A percentile compares a stretch with the other conserved stretches of the same genome.
phyloP scores from a whole-genome alignment of 2,113 vertebrate species.

The Nipponia nippon region DNA sequence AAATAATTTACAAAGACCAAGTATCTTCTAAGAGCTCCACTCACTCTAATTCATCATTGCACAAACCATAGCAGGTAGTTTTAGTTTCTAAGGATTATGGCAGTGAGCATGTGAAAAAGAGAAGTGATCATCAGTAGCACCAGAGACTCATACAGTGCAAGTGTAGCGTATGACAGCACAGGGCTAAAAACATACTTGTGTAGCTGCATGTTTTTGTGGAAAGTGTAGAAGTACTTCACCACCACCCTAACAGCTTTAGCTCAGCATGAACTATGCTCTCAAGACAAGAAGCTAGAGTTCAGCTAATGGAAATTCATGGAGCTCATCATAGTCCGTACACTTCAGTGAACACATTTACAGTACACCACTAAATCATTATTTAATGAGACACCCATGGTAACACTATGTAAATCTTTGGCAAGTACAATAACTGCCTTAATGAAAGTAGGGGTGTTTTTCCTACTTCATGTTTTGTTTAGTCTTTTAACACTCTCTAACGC shows the following conservation, averaged over 20 bases:
- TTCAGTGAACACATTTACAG: not conserved
- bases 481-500: not conserved
- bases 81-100: not conserved
- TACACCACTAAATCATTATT: not conserved
- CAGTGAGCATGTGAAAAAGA: not conserved
- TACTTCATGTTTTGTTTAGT: not conserved
- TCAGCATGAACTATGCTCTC: not conserved
- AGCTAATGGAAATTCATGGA: not conserved
- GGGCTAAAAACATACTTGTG: not conserved
- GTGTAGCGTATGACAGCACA: not conserved
- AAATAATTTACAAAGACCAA: not conserved
- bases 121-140: not conserved
- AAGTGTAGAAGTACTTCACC: not conserved
- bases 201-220: not conserved
- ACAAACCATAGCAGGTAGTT: not conserved
- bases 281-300: not conserved
- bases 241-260: not conserved
- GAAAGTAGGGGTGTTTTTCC: not conserved
- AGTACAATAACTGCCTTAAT: not conserved
- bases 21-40: not conserved
- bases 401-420: not conserved
- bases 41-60: not conserved
- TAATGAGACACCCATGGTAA: not conserved
- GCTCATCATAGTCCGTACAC: not conserved
- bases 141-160: not conserved